A percentile compares a stretch with the other conserved stretches of the same genome.
These are phyloP conservation scores for Belonocnema kinseyi DNA, from an alignment of 1,140 invertebrate species.

Conservation along the genomic window DNA sequence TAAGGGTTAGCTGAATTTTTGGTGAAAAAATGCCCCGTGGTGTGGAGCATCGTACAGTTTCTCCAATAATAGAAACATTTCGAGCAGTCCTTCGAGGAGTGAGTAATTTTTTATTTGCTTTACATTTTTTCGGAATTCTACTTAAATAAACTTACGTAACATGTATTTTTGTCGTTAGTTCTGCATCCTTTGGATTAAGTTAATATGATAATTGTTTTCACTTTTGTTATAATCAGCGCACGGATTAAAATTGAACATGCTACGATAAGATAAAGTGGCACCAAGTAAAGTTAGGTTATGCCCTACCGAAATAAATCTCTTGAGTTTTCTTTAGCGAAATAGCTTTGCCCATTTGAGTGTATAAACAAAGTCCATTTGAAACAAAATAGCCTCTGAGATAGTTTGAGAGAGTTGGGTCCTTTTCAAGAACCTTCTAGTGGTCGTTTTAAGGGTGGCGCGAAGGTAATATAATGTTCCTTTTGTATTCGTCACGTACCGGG, in stretches of 20 bases:
- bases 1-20: neutral
- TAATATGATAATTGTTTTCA: neutral
- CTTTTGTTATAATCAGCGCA: neutral
- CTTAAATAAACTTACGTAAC: neutral
- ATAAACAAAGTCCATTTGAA: no score
- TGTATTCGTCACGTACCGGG: no score
- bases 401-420: no score
- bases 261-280: no score
- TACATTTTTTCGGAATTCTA: neutral
- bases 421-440: no score
- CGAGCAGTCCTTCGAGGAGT: constrained; percentile 24
- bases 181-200: neutral
- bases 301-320: no score
- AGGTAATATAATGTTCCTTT: no score
- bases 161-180: neutral
- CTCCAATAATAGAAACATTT: constrained; percentile 25
- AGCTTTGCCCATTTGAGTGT: no score
- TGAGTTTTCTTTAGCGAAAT: no score
- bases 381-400: no score
- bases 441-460: no score
- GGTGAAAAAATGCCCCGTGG: constrained; percentile 14
- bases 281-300: no score
- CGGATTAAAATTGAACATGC: neutral
- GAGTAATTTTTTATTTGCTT: neutral
- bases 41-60: constrained; percentile 31